Conservation (phyloP, 2,797 vertebrate species). For the Silurus lanzhouensis region DNA sequence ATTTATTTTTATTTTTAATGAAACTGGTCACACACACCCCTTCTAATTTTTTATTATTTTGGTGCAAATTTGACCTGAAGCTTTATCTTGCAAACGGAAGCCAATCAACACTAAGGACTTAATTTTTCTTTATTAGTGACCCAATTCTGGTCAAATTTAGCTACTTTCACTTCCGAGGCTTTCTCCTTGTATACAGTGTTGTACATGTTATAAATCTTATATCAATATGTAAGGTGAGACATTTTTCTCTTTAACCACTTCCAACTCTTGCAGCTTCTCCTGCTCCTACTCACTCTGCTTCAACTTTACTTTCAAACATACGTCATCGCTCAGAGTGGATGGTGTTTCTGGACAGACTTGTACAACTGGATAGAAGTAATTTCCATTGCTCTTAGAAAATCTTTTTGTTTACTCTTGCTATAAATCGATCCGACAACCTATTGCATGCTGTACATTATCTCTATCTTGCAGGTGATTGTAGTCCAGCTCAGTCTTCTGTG, state of each 20-base stretch:
- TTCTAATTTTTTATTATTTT: no score
- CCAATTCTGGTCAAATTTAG: no score
- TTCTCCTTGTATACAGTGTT: no score
- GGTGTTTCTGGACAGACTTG: conserved; percentile 67
- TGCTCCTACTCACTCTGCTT: conserved; percentile 71
- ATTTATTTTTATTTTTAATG: no score
- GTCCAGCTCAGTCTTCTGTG: conserved; percentile 60
- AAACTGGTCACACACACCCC: no score
- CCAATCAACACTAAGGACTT: no score
- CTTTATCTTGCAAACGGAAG: no score
- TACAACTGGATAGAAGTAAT: conserved; percentile 78
- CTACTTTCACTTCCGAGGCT: no score
- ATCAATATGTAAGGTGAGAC: neutral
- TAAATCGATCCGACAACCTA: neutral
- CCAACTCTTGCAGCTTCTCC: conserved; percentile 69
- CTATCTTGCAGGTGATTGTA: conserved; percentile 42
- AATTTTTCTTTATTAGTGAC: no score
- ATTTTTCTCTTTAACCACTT: neutral
- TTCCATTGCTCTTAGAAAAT: neutral
- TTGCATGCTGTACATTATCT: neutral
- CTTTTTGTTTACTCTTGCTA: neutral
- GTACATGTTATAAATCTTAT: neutral
- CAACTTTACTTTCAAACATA: conserved; percentile 69
- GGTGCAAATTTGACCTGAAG: no score
- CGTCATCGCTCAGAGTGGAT: conserved; percentile 64